Base-by-base conservation (phyloP, 2,888 invertebrate genomes). In the Diaprepes abbreviatus region DNA sequence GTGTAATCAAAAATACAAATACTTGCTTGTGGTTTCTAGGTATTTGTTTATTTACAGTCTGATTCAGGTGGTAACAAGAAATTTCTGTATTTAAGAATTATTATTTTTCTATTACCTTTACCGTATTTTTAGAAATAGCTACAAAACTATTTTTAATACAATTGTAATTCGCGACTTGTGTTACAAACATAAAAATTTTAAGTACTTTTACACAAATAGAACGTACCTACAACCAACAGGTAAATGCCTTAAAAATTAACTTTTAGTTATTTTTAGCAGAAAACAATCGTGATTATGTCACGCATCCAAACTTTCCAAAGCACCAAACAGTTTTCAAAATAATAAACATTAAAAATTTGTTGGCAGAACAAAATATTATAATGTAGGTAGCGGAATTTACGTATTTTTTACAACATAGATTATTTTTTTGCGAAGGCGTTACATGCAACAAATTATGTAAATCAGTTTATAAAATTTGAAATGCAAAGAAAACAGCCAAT, bases 201-300 rank as follows among this genome's bases (percentile, higher is more conserved):
- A 48, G 48, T 48, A 48, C 28, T 28, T 10, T 48, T 14, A 28
- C n/a, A 10, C 45, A 21, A 10, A 10, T 33, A 33, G 2, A 2
- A 33, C 19, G n/a, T 45, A 45, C 19, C 19, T 6, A 45, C 14
- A 21, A 7, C 10, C 33, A 10, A 2, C 33, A 33, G 9, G n/a
- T 10, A 33, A 4, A 33, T 28, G 28, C 45, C 48, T 10, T 14
- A 14, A 12, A 48, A n/a, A 7, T 19, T 21, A 19, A 43, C 7
- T 10, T 12, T 45, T 21, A 1, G 17, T 3, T 48, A 48, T 48
- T 57, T 57, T 38, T 57, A 21, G 38, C 5, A 12, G 12, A 14
- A 4, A 55, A 21, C 24, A 7, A 57, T n/a, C 38, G 38, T 24
- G 57, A 57, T 36, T 38, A 57, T 38, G 57, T 38, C 57, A 57